phyloP scores from a whole-genome alignment of 1,140 invertebrate species.

The Ceratosolen fusciceps region DNA sequence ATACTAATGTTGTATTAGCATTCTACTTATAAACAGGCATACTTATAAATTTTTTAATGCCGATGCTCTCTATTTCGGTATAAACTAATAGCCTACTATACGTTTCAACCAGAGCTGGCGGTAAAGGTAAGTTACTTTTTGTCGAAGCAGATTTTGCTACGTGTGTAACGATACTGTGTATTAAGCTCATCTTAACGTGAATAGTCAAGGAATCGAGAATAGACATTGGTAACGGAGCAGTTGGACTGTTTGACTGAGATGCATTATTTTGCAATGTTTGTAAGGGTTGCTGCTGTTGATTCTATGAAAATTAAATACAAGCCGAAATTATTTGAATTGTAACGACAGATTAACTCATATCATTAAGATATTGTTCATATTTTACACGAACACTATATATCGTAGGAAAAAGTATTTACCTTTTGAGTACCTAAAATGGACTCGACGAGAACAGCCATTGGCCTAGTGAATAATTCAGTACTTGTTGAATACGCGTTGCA shows the following conservation, averaged over 20 bases:
- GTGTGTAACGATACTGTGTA: conserved; percentile 92
- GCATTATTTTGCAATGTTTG: conserved; percentile 70
- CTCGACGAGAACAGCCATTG: conserved; percentile 91
- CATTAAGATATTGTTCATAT: neutral
- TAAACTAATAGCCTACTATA: conserved; percentile 94
- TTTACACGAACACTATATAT: neutral
- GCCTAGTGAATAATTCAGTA: conserved; percentile 86
- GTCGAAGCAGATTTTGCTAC: conserved; percentile 90
- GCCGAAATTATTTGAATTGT: neutral
- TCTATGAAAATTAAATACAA: conserved; percentile 51
- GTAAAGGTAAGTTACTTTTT: conserved; percentile 85
- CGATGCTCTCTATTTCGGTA: conserved; percentile 96
- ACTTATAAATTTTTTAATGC: conserved; percentile 97
- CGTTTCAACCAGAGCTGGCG: conserved; percentile 94
- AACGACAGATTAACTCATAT: neutral
- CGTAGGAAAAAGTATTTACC: conserved; percentile 48
- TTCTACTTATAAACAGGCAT: too few species aligned
- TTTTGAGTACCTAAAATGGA: conserved; percentile 87
- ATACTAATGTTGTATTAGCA: neutral
- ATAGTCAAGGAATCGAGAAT: conserved; percentile 95
- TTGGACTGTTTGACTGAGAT: conserved; percentile 75
- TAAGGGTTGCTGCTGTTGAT: conserved; percentile 68
- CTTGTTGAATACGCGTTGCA: conserved; percentile 96
- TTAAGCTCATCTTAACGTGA: conserved; percentile 98
- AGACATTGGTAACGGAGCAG: conserved; percentile 90